Base-by-base conservation (phyloP, 2,888 invertebrate genomes). In the Lepas anatifera region DNA sequence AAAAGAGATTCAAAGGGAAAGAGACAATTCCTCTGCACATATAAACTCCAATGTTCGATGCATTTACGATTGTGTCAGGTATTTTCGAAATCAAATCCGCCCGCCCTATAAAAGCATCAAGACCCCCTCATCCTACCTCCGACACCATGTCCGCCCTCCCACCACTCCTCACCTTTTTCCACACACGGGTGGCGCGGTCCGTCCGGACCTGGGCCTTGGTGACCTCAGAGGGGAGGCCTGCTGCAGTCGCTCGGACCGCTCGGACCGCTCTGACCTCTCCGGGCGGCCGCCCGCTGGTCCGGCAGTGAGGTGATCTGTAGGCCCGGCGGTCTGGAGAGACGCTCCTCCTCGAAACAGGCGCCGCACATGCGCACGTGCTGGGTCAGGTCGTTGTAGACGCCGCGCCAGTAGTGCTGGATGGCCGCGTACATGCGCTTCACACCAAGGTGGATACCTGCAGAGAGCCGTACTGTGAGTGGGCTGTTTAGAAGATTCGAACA, bases 391-490 rank as follows among this genome's bases (percentile, higher is more conserved):
- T 74, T 71, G 72, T 77, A 77, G 67, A 75, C 71, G n/a, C 74
- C 73, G 50, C 75, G 73, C 77, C 77, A 77, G 70, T 75, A 76
- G 70, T 74, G 74, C 27, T 72, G 67, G 39, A 77, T 74, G 27
- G 67, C 69, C 41, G 69, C 64, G 70, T 76, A 75, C 75, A 77
- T 76, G 70, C 76, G 76, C 43, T 73, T 74, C 39, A 75, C 74
- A 25, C 76, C 77, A 66, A 73, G 70, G 71, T 77, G 77, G 50
- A 76, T 74, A 67, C 76, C 77, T 77, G 70, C 48, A 70, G 29
- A 50, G 68, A 25, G 29, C 32, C 68, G 68, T 16, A 25, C 6
- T 6, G 10, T n/a, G 48, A n/a, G 39, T 13, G 39, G 8, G 13
- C 39, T 39, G 8, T 7, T 39, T 39, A 13, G 39, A 10, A 10